Conservation (phyloP, 2,113 vertebrate genomes). For the Pristiophorus japonicus region DNA sequence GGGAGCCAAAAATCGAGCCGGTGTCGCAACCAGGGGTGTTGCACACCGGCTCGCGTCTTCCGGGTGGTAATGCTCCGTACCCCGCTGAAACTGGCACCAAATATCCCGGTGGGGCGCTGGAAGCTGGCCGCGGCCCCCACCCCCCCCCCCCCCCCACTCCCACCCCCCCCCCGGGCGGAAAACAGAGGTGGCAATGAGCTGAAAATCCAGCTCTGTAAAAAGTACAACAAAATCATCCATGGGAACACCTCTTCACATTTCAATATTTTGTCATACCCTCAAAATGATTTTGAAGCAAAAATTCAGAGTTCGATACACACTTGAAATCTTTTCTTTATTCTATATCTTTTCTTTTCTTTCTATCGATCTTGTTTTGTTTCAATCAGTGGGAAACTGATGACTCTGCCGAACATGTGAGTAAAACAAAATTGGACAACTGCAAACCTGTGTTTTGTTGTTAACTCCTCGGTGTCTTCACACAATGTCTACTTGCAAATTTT, state of each 20-base stretch:
- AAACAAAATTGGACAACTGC: constrained; percentile 45
- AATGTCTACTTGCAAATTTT: background rate
- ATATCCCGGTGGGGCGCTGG: too few species aligned
- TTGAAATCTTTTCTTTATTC: constrained; percentile 42
- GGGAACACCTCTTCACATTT: background rate
- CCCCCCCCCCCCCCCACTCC: too few species aligned
- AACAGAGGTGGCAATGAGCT: too few species aligned
- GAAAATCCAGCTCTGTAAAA: too few species aligned
- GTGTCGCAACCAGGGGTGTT: too few species aligned
- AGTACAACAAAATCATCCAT: background rate
- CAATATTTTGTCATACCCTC: background rate
- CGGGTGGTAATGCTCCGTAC: too few species aligned
- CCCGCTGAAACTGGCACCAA: too few species aligned
- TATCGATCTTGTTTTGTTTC: constrained; percentile 56
- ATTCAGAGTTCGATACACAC: background rate
- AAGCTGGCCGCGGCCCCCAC: too few species aligned
- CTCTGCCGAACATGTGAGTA: constrained; percentile 98
- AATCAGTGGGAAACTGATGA: constrained; percentile 99
- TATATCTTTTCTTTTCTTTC: constrained; percentile 64
- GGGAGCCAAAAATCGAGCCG: too few species aligned
- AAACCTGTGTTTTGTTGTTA: constrained; percentile 41
- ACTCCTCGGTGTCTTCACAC: constrained; percentile 20
- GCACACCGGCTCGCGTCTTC: too few species aligned
- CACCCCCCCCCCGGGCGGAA: too few species aligned
- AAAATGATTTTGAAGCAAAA: constrained; percentile 25